These are phyloP conservation scores for Ictidomys tridecemlineatus DNA, from an alignment of 2,113 vertebrate genomes.

Conservation along the genomic window DNA sequence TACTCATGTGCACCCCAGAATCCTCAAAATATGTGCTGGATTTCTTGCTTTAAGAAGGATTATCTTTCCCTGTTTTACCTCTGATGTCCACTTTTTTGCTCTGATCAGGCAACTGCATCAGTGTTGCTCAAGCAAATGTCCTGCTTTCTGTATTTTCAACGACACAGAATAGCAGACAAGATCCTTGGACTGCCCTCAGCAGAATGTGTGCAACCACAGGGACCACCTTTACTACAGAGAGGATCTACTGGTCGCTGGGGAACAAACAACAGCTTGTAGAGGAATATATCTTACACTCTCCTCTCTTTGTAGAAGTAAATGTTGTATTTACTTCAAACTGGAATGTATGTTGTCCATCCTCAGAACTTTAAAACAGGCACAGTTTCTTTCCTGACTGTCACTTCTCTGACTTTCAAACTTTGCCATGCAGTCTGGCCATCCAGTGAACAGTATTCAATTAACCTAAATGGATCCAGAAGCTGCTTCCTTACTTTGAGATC, in stretches of 20 bases:
- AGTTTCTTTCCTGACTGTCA: neutral
- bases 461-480: neutral
- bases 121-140: neutral
- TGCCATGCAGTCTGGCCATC: neutral
- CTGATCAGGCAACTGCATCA: neutral
- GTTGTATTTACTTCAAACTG: neutral
- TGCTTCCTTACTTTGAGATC: neutral
- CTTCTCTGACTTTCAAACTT: neutral
- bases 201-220: neutral
- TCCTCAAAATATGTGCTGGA: neutral
- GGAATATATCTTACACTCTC: rapidly evolving
- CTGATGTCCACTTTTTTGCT: neutral
- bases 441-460: neutral
- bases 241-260: rapidly evolving
- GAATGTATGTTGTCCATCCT: neutral
- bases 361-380: neutral
- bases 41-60: neutral
- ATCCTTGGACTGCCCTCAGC: rapidly evolving
- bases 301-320: neutral
- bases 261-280: neutral
- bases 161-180: rapidly evolving
- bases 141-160: neutral
- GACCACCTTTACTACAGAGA: rapidly evolving
- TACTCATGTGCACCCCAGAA: neutral
- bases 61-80: rapidly evolving